Evolutionary conservation across 2,888 invertebrate genomes (phyloP).

Genomic region (Drosophila atroscutellata): DNA sequence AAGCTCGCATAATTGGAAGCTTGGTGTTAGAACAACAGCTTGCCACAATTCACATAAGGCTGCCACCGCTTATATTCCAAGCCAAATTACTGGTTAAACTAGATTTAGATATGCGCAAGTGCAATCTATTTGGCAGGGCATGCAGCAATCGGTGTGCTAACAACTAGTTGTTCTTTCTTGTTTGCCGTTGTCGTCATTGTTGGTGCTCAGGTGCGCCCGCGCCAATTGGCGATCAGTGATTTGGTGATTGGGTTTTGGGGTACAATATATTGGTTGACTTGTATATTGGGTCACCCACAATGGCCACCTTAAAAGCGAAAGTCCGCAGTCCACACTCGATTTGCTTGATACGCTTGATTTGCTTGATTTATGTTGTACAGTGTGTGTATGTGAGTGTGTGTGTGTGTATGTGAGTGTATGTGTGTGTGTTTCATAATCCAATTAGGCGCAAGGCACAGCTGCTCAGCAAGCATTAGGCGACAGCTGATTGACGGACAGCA

Average conservation of each 20-base stretch:
- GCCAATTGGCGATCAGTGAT: conserved; percentile 37
- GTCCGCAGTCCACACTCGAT: conserved; percentile 60
- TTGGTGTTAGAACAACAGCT: too few species aligned
- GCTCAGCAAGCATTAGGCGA: conserved; percentile 69
- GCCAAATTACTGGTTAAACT: background rate
- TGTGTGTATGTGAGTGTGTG: conserved; percentile 22
- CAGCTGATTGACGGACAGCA: conserved; percentile 74
- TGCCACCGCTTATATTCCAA: background rate
- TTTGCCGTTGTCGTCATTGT: conserved; percentile 23
- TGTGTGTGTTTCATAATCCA: conserved; percentile 76
- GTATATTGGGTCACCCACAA: conserved; percentile 73
- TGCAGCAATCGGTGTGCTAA: background rate
- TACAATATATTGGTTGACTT: conserved; percentile 26
- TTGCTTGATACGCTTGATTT: conserved; percentile 46
- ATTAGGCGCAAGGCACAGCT: conserved; percentile 60
- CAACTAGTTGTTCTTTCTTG: background rate
- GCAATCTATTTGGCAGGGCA: background rate
- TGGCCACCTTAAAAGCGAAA: conserved; percentile 72
- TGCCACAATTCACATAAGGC: background rate
- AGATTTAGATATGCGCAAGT: background rate
- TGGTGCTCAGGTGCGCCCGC: conserved; percentile 67
- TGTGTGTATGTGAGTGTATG: conserved; percentile 25
- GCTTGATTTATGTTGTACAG: conserved; percentile 45
- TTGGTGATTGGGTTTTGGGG: conserved; percentile 43
- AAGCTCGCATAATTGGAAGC: background rate